phyloP scores from a whole-genome alignment of 2,797 vertebrate species.

The Sebastes alutus region DNA sequence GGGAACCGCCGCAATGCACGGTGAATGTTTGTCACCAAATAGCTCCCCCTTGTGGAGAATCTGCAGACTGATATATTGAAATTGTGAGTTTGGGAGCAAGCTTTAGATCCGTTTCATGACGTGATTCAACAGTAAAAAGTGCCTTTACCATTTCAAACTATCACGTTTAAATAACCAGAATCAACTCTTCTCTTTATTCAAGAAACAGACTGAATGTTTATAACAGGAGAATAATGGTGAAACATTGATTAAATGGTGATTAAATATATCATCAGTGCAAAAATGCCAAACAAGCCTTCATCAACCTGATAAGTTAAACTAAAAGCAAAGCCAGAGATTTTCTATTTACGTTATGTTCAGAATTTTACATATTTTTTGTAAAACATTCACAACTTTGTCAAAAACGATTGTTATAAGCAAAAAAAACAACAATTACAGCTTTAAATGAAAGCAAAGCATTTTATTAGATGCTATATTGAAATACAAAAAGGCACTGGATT shows the following conservation, averaged over 20 bases:
- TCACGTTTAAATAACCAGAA: neutral
- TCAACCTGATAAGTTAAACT: neutral
- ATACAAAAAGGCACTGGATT: constrained; percentile 64
- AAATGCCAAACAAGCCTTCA: neutral
- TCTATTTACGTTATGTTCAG: neutral
- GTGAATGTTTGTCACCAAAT: neutral
- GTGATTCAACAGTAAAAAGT: neutral
- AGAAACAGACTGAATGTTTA: neutral
- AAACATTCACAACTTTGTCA: neutral
- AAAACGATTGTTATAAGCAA: neutral
- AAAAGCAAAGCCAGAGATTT: neutral
- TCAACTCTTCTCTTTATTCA: neutral
- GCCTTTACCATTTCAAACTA: neutral
- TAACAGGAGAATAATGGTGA: neutral
- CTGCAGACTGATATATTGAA: no score
- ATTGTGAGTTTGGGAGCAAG: no score
- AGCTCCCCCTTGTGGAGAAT: neutral
- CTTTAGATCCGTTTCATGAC: neutral
- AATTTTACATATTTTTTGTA: neutral
- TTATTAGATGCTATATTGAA: constrained; percentile 63
- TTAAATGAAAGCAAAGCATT: constrained; percentile 63
- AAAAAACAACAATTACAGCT: neutral
- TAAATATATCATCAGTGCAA: neutral
- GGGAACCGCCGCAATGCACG: neutral
- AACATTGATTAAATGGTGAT: neutral